Base-by-base conservation (phyloP, 2,797 vertebrate genomes). In the Myioborus miniatus region DNA sequence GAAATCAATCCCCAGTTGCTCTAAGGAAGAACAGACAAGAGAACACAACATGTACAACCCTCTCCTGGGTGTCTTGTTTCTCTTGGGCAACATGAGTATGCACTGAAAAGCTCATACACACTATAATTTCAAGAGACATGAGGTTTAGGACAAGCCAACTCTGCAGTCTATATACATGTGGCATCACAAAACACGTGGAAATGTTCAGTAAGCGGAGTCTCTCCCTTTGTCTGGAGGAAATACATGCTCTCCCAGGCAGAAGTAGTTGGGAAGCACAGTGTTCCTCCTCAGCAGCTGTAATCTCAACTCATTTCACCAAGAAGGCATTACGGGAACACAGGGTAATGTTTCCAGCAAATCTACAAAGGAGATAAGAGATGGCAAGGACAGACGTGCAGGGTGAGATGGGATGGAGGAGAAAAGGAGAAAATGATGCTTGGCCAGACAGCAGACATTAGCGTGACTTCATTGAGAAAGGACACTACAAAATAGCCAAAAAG, bases 281-380 rank as follows among this genome's bases (percentile, higher is more conserved):
- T 50, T 90, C 30, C 56, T 75, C 26, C 53, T 88, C 43, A 70
- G 49, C 30, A 58, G 46, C 53, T 95, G 39, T 58, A 92, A 78
- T 86, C 65, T 87, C 77, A 72, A 72, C 32, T 82, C 39, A 55
- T 92, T 90, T 82, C 56, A 64, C 30, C 20, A 63, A 44, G 34
- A 27, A 64, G 56, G 18, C 49, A 46, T 44, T 87, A 69, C 0
- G 0, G 13, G 75, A 89, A 79, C 12, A 30, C 12, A 13, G 32
- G 21, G 34, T 77, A 92, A 78, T 50, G 44, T 90, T 96, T 83
- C 80, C 56, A 89, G 68, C 8, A 92, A 82, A 74, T 84, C 86
- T 84, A 43, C 47, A 44, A 64, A 70, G 70, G 27, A 87, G 32
- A 76, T 69, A 89, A 84, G 80, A 79, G 92, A 36, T 26, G 43